Conservation (phyloP, 2,113 vertebrate species). For the Peromyscus maniculatus region DNA sequence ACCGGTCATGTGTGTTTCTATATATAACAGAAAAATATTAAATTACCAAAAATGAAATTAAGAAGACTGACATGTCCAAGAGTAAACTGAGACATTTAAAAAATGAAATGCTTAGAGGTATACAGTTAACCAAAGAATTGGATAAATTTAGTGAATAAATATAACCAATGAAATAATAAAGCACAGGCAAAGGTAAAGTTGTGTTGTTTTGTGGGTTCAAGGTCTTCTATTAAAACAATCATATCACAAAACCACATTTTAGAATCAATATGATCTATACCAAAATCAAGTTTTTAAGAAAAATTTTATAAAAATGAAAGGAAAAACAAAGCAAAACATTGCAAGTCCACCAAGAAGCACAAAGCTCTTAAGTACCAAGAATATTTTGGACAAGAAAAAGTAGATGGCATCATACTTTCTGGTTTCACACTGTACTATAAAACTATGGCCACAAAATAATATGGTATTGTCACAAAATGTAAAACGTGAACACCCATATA, state of each 20-base stretch:
- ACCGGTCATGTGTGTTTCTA: not conserved
- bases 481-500: not conserved
- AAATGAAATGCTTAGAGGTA: not conserved
- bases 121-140: not conserved
- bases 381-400: not conserved
- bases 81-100: not conserved
- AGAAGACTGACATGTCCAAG: not conserved
- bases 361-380: not conserved
- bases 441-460: not conserved
- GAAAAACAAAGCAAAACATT: not conserved
- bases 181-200: not conserved
- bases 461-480: not conserved
- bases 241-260: not conserved
- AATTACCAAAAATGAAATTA: not conserved
- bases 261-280: not conserved
- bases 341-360: not conserved
- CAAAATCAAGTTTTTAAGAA: not conserved
- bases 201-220: not conserved
- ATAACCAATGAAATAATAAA: not conserved
- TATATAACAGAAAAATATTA: not conserved
- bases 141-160: not conserved
- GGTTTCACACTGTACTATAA: not conserved
- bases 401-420: not conserved
- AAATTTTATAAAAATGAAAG: not conserved
- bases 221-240: not conserved